Base-by-base conservation (phyloP, 1,140 invertebrate species). In the Teleogryllus occipitalis region DNA sequence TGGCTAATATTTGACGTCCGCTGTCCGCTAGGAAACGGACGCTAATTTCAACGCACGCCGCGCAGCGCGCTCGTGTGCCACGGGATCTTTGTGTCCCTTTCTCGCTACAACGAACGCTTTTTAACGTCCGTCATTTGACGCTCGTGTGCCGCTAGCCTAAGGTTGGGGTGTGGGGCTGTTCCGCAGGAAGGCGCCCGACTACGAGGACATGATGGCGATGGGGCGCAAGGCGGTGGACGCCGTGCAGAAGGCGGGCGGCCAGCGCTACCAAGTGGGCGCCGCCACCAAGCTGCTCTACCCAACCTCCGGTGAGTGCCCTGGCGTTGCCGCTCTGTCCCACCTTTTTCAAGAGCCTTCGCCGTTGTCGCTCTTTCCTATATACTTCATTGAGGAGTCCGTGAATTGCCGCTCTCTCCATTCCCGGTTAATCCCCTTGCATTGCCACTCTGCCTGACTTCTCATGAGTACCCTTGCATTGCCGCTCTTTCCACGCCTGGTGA, bases 221-320 rank as follows among this genome's bases (percentile, higher is more conserved):
- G 94, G 91, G 0, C 89, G 89, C 48, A 90, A 89, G 82, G 93
- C 92, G 10, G 91, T 87, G 48, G 85, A 92, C 85, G 93, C 93
- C 1, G 94, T 96, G 47, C 85, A 88, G 82, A 88, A 88, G 81
- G 87, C 89, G 14, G 89, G 91, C 79, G 94, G 94, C 77, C 90
- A 91, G 7, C 85, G 88, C 80, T 96, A 96, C 82, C 90, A 88
- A 82, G 90, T 95, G n/a, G 95, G 95, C 8, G 90, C 91, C 12
- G 91, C 94, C 5, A 91, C 93, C 78, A 90, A 90, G 22, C 88
- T 94, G 0, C 86, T 96, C 4, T 96, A 96, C 83, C 92, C 93
- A 8, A 94, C 94, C 0, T 87, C 89, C 81, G 90, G 89, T 88
- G 75, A 80, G 74, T 73, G 46, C 46, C 47, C 39, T 27, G 1